These are phyloP conservation scores for Galago senegalensis DNA, from an alignment of 2,797 vertebrate species.

Conservation along the genomic window DNA sequence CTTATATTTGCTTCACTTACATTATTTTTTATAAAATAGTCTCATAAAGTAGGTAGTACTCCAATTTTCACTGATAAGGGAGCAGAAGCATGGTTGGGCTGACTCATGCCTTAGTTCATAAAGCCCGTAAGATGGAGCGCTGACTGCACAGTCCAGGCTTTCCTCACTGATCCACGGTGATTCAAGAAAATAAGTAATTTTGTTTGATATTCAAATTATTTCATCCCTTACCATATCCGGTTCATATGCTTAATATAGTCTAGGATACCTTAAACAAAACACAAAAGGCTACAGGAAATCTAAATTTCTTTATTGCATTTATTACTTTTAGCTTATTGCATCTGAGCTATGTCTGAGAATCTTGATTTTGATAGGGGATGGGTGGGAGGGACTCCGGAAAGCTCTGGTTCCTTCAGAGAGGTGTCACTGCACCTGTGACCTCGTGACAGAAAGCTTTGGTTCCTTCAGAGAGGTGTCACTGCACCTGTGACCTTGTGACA, in stretches of 20 bases:
- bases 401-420: neutral
- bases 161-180: neutral
- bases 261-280: neutral
- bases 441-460: neutral
- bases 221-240: neutral
- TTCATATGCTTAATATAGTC: neutral
- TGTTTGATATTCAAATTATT: neutral
- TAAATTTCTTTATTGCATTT: neutral
- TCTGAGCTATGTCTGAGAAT: neutral
- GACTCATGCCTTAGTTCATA: neutral
- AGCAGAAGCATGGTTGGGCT: neutral
- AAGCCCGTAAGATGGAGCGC: fast-evolving
- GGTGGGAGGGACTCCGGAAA: neutral
- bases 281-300: neutral
- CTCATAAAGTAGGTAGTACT: neutral
- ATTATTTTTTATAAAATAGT: neutral
- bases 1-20: neutral
- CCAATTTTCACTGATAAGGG: neutral
- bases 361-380: neutral
- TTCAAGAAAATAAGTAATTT: neutral
- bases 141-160: neutral
- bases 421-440: neutral
- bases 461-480: neutral
- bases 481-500: neutral
- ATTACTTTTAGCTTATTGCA: neutral